Evolutionary conservation across 2,797 vertebrate genomes (phyloP).

Genomic region (Rhinella marina): DNA sequence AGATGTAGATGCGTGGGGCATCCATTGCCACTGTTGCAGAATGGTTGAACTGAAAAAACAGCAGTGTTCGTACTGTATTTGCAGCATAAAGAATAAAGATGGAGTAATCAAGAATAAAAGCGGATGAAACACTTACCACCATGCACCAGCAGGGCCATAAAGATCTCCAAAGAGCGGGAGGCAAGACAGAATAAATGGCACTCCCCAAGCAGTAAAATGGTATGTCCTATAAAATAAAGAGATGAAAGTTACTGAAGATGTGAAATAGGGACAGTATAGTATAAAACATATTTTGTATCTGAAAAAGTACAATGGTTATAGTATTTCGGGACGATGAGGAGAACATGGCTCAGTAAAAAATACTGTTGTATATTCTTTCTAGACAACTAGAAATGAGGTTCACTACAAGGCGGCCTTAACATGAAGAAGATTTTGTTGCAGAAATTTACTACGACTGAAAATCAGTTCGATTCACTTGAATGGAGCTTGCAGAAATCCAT

Average conservation of each 20-base stretch:
- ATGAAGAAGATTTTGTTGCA: no score
- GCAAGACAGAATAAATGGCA: slow-evolving; percentile 75
- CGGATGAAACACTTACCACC: slow-evolving; percentile 71
- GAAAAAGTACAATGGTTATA: neutral
- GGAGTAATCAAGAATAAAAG: neutral
- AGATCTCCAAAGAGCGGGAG: slow-evolving; percentile 77
- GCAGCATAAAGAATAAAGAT: neutral
- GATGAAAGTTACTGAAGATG: neutral
- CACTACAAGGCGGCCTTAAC: no score
- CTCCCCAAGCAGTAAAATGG: slow-evolving; percentile 64
- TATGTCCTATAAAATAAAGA: slow-evolving; percentile 63
- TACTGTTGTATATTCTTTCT: no score
- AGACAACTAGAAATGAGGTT: no score
- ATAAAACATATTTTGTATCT: neutral
- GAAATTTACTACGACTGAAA: no score
- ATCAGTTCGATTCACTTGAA: no score
- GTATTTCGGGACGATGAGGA: neutral
- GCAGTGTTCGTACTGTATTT: neutral
- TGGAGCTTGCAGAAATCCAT: no score
- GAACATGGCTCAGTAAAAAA: no score
- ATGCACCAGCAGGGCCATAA: slow-evolving; percentile 79
- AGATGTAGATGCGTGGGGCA: neutral
- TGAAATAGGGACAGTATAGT: neutral
- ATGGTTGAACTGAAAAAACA: neutral
- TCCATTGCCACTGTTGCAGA: neutral